phyloP scores from a whole-genome alignment of 1,140 invertebrate species.

The Nomia melanderi region DNA sequence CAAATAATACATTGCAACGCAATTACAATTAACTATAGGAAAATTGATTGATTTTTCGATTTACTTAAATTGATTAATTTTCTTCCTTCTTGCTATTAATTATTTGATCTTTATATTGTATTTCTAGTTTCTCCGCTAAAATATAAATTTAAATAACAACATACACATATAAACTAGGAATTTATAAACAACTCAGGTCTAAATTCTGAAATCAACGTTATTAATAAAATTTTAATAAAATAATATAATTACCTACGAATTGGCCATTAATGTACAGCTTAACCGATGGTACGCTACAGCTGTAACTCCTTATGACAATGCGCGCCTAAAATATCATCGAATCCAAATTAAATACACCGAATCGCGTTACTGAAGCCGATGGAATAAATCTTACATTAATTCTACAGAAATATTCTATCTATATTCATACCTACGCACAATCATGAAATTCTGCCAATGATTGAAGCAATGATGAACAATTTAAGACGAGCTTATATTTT shows the following conservation, averaged over 20 bases:
- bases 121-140: background rate
- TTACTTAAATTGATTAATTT: no score
- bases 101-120: background rate
- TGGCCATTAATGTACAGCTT: conserved; percentile 98
- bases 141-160: no score
- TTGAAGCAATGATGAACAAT: background rate
- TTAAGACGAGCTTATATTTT: background rate
- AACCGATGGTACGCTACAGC: conserved; percentile 84
- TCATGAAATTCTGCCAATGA: no score
- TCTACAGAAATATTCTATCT: background rate
- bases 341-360: conserved; percentile 11
- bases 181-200: no score
- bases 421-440: background rate
- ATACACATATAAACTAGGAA: no score
- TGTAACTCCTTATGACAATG: conserved; percentile 65
- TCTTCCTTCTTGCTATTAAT: no score
- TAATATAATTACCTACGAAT: conserved; percentile 84
- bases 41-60: no score
- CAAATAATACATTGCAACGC: no score
- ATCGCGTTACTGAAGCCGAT: background rate
- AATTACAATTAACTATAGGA: no score
- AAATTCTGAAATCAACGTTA: no score
- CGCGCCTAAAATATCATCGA: conserved; percentile 64
- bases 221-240: background rate
- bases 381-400: background rate